Evolutionary conservation across 92 coral and sea anemone genomes (phyloP).

Genomic region (Parazoanthus swiftii): DNA sequence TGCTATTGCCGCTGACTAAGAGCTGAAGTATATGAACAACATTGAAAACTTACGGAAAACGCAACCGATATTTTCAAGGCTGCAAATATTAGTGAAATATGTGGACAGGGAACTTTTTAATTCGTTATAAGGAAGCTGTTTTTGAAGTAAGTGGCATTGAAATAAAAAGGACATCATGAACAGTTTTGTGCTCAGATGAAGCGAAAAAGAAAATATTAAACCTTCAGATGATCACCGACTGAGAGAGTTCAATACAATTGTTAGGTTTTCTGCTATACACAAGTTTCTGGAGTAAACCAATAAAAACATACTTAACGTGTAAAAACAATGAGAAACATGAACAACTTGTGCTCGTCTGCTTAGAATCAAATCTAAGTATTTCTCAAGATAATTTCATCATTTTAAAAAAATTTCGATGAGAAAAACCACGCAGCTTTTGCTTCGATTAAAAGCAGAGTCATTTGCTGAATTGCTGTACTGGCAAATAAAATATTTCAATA

Average conservation of each 20-base stretch:
- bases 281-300: not conserved
- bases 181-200: not conserved
- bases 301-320: not conserved
- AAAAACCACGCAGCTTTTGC: too few relatives aligned
- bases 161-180: not conserved
- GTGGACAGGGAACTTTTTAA: not conserved
- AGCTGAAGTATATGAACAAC: not conserved
- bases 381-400: too few relatives aligned
- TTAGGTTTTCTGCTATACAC: too few relatives aligned
- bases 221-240: not conserved
- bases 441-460: too few relatives aligned
- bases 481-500: too few relatives aligned
- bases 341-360: too few relatives aligned
- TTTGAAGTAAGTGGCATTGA: not conserved
- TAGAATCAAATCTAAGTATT: too few relatives aligned
- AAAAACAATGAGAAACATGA: too few relatives aligned
- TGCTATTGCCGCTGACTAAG: not conserved
- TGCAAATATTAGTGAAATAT: too few relatives aligned
- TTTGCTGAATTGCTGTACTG: too few relatives aligned
- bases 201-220: not conserved
- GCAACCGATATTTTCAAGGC: too few relatives aligned
- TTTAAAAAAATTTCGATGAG: too few relatives aligned
- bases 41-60: not conserved
- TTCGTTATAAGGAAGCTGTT: not conserved
- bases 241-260: not conserved